Conservation (phyloP, 2,888 invertebrate genomes). For the Lucinisca nassula region DNA sequence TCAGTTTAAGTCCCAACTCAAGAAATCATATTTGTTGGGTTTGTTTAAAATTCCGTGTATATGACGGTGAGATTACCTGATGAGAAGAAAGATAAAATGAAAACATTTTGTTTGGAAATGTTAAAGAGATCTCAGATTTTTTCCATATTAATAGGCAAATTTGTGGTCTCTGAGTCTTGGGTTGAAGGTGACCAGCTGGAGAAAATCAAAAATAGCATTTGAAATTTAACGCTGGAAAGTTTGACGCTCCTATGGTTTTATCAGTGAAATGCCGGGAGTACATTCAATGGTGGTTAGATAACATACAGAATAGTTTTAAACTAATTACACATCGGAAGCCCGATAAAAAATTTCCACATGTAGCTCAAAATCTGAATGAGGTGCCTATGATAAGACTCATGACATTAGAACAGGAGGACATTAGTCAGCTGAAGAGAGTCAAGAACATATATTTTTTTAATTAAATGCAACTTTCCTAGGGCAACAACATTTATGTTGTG, state of each 20-base stretch:
- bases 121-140: not conserved
- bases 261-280: too few species aligned
- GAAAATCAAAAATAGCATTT: too few species aligned
- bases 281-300: too few species aligned
- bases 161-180: not conserved
- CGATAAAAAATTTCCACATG: not conserved
- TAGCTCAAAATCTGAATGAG: too few species aligned
- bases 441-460: not conserved
- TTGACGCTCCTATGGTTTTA: too few species aligned
- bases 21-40: not conserved
- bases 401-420: not conserved
- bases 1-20: not conserved
- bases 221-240: too few species aligned
- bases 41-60: not conserved
- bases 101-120: not conserved
- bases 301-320: not conserved
- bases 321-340: not conserved
- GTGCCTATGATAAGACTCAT: not conserved
- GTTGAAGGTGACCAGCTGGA: not conserved
- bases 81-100: not conserved
- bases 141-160: not conserved
- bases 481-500: not conserved
- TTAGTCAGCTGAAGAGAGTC: not conserved
- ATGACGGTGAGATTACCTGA: not conserved
- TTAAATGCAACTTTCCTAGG: not conserved